Percentiles rank a stretch among this genome's conserved stretches.
phyloP scores from a whole-genome alignment of 2,113 vertebrate genomes.

The Sander vitreus region DNA sequence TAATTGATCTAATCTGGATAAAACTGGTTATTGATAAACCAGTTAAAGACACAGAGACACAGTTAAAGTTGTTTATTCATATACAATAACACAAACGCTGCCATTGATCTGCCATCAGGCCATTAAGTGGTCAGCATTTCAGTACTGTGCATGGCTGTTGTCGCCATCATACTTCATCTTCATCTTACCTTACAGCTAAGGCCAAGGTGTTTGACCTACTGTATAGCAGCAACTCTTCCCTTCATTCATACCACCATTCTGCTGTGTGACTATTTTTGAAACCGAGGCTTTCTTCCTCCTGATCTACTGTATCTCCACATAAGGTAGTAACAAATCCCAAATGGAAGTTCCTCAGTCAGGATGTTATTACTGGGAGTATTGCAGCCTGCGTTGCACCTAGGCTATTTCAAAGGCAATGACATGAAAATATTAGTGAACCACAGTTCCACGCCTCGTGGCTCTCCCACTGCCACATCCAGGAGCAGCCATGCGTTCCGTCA shows the following conservation, averaged over 20 bases:
- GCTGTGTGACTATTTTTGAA: not conserved
- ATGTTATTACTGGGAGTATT: conserved; percentile 1
- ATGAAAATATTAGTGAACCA: conserved; percentile 23
- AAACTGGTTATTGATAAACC: not conserved
- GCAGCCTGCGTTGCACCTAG: conserved; percentile 6
- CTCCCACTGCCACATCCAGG: conserved; percentile 44
- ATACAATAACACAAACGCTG: not conserved
- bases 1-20: not conserved
- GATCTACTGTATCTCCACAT: not conserved
- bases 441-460: conserved; percentile 28
- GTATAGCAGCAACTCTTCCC: conserved; percentile 3
- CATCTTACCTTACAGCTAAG: not conserved
- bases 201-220: conserved; percentile 41
- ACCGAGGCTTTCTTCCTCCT: not conserved
- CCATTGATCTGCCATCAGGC: not conserved
- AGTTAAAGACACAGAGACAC: too few relatives aligned
- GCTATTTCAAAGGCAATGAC: conserved; percentile 25
- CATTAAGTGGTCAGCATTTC: not conserved
- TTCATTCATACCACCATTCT: not conserved
- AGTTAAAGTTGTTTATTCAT: not conserved
- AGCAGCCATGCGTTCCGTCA: conserved; percentile 74
- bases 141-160: not conserved
- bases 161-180: not conserved
- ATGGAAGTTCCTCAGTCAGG: not conserved
- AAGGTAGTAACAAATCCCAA: not conserved